A percentile compares a stretch with the other conserved stretches of the same genome.
These are phyloP conservation scores for Chrysodeixis includens DNA, from an alignment of 2,888 invertebrate genomes.

Conservation along the genomic window DNA sequence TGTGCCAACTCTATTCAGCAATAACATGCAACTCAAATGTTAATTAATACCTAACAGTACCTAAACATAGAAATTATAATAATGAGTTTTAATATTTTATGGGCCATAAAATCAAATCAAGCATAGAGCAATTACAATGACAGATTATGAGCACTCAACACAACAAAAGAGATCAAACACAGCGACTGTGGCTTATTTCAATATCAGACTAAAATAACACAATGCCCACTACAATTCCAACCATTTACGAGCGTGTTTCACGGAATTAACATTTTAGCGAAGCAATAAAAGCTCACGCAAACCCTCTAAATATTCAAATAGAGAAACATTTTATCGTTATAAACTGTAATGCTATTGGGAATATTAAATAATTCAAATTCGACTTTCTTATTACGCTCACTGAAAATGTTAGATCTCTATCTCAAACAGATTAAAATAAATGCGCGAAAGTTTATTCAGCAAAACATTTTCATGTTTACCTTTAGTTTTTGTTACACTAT, in stretches of 20 bases:
- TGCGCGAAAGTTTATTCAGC: conserved; percentile 33
- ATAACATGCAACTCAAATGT: conserved; percentile 20
- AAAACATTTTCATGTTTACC: conserved; percentile 11
- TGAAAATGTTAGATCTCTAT: conserved; percentile 14
- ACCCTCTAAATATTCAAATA: conserved; percentile 74
- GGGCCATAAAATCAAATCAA: conserved; percentile 46
- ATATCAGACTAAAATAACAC: conserved; percentile 73
- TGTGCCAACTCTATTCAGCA: not conserved
- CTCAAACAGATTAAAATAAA: conserved; percentile 18
- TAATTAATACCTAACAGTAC: conserved; percentile 22
- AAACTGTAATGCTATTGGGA: conserved; percentile 60
- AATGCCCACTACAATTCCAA: conserved; percentile 72
- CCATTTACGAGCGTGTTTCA: conserved; percentile 79
- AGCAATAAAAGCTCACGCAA: conserved; percentile 80
- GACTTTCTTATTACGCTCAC: conserved; percentile 33
- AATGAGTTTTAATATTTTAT: conserved; percentile 32
- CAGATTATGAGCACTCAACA: conserved; percentile 59
- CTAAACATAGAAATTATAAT: conserved; percentile 25
- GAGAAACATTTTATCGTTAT: conserved; percentile 69
- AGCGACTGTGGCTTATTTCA: conserved; percentile 70
- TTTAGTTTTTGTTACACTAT: conserved; percentile 25
- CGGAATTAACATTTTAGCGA: conserved; percentile 81
- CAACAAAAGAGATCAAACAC: conserved; percentile 70
- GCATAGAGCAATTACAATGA: conserved; percentile 51
- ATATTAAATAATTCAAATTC: conserved; percentile 55